These are phyloP conservation scores for Microplitis manilae DNA, from an alignment of 2,888 invertebrate species.

Conservation along the genomic window DNA sequence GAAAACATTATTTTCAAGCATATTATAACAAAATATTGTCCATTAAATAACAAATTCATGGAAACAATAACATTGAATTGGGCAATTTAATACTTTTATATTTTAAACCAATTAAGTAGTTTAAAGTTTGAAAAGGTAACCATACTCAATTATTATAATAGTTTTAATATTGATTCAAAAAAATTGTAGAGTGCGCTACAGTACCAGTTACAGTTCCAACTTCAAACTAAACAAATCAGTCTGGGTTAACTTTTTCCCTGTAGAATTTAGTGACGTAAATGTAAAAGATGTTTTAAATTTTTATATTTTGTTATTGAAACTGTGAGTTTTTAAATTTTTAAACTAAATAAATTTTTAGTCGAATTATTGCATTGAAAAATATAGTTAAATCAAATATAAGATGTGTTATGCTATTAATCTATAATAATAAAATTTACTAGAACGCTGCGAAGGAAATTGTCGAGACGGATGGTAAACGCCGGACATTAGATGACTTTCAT, in stretches of 20 bases:
- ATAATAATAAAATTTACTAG: too few species aligned
- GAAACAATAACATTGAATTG: not conserved
- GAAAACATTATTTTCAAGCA: not conserved
- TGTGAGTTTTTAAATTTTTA: too few species aligned
- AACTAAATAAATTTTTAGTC: too few species aligned
- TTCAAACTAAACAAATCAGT: not conserved
- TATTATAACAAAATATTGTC: not conserved
- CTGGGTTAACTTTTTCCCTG: not conserved
- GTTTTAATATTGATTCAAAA: not conserved
- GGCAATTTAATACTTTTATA: not conserved
- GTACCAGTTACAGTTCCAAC: not conserved
- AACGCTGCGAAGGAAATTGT: too few species aligned
- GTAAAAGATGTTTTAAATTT: not conserved
- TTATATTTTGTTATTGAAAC: too few species aligned
- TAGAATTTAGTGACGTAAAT: not conserved
- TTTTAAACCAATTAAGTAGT: not conserved
- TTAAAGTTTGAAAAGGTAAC: not conserved
- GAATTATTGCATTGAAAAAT: too few species aligned
- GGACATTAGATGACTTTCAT: too few species aligned
- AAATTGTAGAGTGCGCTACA: not conserved
- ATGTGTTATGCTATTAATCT: too few species aligned
- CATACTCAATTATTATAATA: not conserved
- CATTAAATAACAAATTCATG: not conserved
- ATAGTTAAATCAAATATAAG: too few species aligned
- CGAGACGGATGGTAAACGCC: too few species aligned